Base-by-base conservation (phyloP, 2,888 invertebrate species). In the Drosophila pseudotakahashii region DNA sequence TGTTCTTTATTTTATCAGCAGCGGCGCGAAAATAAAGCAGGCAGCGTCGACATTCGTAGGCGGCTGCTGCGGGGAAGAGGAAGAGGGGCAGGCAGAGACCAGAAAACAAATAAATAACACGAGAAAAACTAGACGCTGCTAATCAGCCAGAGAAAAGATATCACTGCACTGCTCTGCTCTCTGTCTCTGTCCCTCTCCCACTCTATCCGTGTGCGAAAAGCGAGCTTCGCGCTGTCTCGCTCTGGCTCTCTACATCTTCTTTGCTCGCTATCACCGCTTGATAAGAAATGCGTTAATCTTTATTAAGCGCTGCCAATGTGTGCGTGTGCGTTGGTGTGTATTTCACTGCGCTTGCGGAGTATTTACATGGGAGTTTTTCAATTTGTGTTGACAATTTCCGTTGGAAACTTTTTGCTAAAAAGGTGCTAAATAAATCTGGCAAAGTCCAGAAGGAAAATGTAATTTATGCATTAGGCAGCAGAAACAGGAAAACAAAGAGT, bases 1-100 rank as follows among this genome's bases (percentile, higher is more conserved):
- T 89, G 81, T 89, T 88, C 87, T 89, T 89, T 89, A 89, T 89
- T 89, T 89, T 89, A 89, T 89, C 89, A 89, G 88, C 89, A 75
- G 77, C 75, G 77, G 73, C 78, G 84, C 84, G 76, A 84, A 76
- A 75, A 79, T 77, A 84, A 77, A 79, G 76, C 69, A 57, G 58
- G 47, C 63, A 73, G 50, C 81, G 70, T 47, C 73, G 72, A 70
- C 59, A 48, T 34, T 63, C 73, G 50, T 52, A 47, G 58, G 68
- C 77, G 77, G 81, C 80, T 85, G 80, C 78, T 75, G 70, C 61
- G 44, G 51, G 32, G 42, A 48, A 52, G 51, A 23, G 39, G 32
- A 50, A 52, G n/a, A 32, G 26, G 41, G 23, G 57, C 39, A n/a
- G 73, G 74, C 45, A 58, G 75, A 75, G 72, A 72, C 77, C 81